A percentile compares a stretch with the other conserved stretches of the same genome.
Conservation (phyloP, 2,888 invertebrate genomes). For the Neuroscelio doddi region DNA sequence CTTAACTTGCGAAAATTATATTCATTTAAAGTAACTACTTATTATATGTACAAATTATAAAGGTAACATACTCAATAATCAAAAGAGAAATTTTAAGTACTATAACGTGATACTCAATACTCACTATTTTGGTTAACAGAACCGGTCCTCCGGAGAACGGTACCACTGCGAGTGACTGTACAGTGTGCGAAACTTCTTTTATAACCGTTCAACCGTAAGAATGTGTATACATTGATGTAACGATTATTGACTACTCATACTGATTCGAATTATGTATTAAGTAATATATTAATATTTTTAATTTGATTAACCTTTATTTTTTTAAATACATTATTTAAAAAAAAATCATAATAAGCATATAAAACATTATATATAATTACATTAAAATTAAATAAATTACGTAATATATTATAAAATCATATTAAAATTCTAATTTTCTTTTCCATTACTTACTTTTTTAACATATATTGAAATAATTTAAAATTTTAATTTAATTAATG, state of each 20-base stretch:
- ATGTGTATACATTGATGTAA: conserved; percentile 37
- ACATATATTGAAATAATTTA: no score
- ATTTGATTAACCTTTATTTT: no score
- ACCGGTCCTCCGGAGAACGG: conserved; percentile 58
- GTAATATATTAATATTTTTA: no score
- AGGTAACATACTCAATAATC: conserved; percentile 23
- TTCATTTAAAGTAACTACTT: no score
- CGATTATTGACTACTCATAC: conserved; percentile 32
- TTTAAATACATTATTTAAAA: background rate
- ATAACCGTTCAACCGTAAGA: conserved; percentile 47
- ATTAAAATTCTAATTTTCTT: no score
- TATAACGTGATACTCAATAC: conserved; percentile 24
- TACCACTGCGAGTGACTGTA: conserved; percentile 61
- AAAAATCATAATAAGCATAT: background rate
- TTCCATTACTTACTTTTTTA: no score
- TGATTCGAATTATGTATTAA: conserved; percentile 12
- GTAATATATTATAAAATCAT: no score
- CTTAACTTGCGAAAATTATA: no score
- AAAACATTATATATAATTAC: no score
- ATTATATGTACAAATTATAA: no score
- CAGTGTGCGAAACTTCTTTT: conserved; percentile 50
- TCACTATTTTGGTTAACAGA: conserved; percentile 41
- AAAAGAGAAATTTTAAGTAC: conserved; percentile 19
- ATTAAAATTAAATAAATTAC: no score
- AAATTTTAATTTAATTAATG: no score